phyloP scores from a whole-genome alignment of 2,113 vertebrate genomes.

The Aptenodytes forsteri region DNA sequence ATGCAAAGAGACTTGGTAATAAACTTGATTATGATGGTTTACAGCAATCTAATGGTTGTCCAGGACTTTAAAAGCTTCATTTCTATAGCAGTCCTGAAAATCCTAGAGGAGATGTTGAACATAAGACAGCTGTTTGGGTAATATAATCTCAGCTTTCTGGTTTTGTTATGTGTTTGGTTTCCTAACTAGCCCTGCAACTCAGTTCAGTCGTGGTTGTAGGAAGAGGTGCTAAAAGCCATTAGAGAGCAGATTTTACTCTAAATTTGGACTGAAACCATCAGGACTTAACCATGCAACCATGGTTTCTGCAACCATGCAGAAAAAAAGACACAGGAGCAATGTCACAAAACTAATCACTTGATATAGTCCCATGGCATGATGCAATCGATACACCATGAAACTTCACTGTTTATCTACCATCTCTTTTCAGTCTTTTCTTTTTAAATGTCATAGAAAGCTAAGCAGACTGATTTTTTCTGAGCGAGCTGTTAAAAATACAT shows the following conservation, averaged over 20 bases:
- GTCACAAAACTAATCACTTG: neutral
- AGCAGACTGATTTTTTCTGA: neutral
- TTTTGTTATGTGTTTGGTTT: neutral
- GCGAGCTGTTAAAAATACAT: neutral
- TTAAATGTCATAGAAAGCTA: neutral
- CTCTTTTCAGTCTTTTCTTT: neutral
- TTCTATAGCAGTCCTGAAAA: neutral
- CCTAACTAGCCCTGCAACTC: neutral
- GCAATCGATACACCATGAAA: neutral
- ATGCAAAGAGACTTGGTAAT: neutral
- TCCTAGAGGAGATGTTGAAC: neutral
- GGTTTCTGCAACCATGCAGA: neutral
- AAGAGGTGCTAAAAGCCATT: neutral
- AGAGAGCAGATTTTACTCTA: neutral
- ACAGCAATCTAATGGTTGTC: neutral
- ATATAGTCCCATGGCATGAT: neutral
- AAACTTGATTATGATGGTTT: neutral
- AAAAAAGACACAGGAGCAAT: neutral
- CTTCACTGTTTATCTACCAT: neutral
- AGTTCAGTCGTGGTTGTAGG: neutral
- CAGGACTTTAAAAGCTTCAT: neutral
- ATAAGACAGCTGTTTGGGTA: neutral
- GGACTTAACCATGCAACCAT: neutral
- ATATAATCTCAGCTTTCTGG: neutral
- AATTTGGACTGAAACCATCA: neutral